Percentiles rank a stretch among this genome's conserved stretches.
phyloP scores from a whole-genome alignment of 2,113 vertebrate species.

The Myotis davidii region DNA sequence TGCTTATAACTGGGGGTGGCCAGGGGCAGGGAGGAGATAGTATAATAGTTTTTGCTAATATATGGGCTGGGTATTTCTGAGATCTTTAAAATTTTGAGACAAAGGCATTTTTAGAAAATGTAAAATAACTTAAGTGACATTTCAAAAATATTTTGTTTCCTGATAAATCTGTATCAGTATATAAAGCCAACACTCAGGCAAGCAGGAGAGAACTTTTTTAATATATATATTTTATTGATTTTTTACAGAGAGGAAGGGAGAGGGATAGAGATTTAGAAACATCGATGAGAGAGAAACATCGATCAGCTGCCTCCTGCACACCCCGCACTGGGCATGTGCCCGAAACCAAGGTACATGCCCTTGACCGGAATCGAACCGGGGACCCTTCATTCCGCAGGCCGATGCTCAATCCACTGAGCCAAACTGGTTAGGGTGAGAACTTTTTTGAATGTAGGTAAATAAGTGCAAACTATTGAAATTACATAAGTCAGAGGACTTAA shows the following conservation, averaged over 20 bases:
- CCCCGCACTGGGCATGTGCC: too few relatives aligned
- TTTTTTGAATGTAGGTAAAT: not conserved
- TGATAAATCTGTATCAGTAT: not conserved
- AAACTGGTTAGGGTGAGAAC: not conserved
- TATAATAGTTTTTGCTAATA: not conserved
- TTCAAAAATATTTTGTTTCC: not conserved
- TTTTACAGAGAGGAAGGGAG: too few relatives aligned
- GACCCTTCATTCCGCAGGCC: too few relatives aligned
- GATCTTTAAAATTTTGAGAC: conserved; percentile 17
- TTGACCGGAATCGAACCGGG: too few relatives aligned
- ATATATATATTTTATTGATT: too few relatives aligned
- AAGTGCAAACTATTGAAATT: not conserved
- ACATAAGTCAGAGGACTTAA: not conserved
- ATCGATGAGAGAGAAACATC: too few relatives aligned
- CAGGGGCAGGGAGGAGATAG: not conserved
- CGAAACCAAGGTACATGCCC: too few relatives aligned
- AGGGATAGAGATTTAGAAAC: too few relatives aligned
- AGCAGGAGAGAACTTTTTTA: not conserved
- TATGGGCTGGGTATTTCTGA: not conserved
- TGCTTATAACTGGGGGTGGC: not conserved
- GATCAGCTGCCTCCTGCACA: too few relatives aligned
- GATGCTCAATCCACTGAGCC: too few relatives aligned
- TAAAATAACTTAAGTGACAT: not conserved
- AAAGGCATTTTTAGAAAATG: not conserved
- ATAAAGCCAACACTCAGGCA: not conserved